These are phyloP conservation scores for Caenorhabditis inopinata DNA, from an alignment of 1,140 invertebrate species.

Conservation along the genomic window DNA sequence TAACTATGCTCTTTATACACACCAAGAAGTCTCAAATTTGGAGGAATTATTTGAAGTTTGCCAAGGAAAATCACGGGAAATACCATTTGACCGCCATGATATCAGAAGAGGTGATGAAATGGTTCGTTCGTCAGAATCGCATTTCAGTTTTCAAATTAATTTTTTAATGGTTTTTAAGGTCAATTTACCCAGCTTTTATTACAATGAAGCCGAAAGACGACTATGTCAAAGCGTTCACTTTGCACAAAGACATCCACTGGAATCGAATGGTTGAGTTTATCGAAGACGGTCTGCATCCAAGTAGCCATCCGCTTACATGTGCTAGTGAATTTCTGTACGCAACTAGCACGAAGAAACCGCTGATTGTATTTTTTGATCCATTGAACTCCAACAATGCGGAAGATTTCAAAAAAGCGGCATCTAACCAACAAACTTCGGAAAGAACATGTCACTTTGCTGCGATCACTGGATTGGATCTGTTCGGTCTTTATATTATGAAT, in stretches of 20 bases:
- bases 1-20: not conserved
- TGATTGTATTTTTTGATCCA: not conserved
- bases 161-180: not conserved
- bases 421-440: not conserved
- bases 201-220: conserved; percentile 1
- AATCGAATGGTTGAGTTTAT: not conserved
- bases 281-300: conserved; percentile 21
- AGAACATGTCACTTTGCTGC: not conserved
- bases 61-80: conserved; percentile 9
- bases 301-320: not conserved
- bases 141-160: not conserved
- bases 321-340: not conserved
- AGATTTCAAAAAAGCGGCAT: not conserved
- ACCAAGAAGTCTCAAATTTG: not conserved
- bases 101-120: not conserved
- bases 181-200: not conserved
- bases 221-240: conserved; percentile 18
- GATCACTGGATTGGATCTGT: not conserved
- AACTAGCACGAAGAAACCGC: not conserved
- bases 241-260: conserved; percentile 6
- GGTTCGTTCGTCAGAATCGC: no score
- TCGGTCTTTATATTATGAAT: not conserved
- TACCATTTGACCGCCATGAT: conserved; percentile 6
- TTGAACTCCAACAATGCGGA: not conserved
- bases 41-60: conserved; percentile 23